A percentile compares a stretch with the other conserved stretches of the same genome.
Evolutionary conservation across 1,140 invertebrate species (phyloP).

Genomic region (Ditylenchus dipsaci): DNA sequence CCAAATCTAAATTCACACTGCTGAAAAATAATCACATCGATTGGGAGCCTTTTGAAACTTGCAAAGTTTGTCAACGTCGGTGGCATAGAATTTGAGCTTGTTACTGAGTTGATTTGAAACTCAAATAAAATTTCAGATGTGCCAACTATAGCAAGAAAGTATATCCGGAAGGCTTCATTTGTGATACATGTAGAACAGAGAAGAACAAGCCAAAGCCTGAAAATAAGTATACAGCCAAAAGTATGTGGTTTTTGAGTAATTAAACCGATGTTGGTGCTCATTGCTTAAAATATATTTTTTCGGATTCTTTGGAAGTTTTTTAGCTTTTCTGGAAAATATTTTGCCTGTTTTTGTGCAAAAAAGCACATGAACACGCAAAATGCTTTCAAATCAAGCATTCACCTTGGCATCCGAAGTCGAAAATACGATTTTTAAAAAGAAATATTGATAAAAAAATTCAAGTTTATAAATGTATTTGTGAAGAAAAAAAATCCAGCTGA

Average conservation of each 20-base stretch:
- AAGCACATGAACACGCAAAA: too few relatives aligned
- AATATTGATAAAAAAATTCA: too few relatives aligned
- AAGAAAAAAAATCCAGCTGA: too few relatives aligned
- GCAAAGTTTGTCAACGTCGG: conserved; percentile 65
- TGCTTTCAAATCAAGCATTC: too few relatives aligned
- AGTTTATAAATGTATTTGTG: too few relatives aligned
- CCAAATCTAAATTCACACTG: conserved; percentile 92
- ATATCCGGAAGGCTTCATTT: conserved; percentile 69
- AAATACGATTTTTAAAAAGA: too few relatives aligned
- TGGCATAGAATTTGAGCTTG: conserved; percentile 74
- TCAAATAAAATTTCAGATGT: background rate
- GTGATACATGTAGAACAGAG: conserved; percentile 91
- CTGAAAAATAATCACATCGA: conserved; percentile 98
- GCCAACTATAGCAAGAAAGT: conserved; percentile 68
- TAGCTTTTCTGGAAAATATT: too few relatives aligned
- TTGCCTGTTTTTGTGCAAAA: too few relatives aligned
- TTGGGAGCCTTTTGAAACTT: conserved; percentile 74
- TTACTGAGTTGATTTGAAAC: conserved; percentile 87
- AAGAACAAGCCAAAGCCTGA: conserved; percentile 86
- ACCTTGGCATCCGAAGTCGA: too few relatives aligned
- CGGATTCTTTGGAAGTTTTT: too few relatives aligned
- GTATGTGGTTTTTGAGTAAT: conserved; percentile 58
- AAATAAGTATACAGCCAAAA: conserved; percentile 92
- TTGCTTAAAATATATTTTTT: too few relatives aligned
- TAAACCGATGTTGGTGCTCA: too few relatives aligned